Evolutionary conservation across 2,888 invertebrate genomes (phyloP), one percentile per base, ranked within the genome.

Genomic region (Zeuzera pyrina): DNA sequence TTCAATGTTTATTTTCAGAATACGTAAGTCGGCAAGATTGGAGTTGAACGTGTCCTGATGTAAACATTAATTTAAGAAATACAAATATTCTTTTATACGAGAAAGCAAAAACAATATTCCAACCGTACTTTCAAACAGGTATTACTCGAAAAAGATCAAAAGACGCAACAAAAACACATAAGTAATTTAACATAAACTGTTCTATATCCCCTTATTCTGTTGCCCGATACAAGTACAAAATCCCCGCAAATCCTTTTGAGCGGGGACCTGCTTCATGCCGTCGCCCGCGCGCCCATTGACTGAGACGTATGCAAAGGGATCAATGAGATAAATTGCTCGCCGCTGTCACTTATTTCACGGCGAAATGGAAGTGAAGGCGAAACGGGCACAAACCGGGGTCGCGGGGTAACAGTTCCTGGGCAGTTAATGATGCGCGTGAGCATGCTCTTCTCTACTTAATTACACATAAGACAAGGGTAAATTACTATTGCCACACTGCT

Each of bases 241-340:
- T 63, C 62, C 54, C 38, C 52, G 57, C 63, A 67, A 71, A 72
- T 71, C 73, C 61, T 50, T 61, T 58, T 50, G 45, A 52, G 52
- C 52, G 48, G 47, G 52, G 48, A 48, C 46, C 46, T 42, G 48
- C 44, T 42, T 34, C 34, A 31, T 29, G 33, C 40, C 33, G 30
- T 25, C 13, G 47, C 47, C 48, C 51, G 50, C 54, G 57, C 53
- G 53, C 57, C 61, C 66, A 64, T 52, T 71, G 72, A 77, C 76
- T 71, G 70, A 74, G 72, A 74, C 62, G 66, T 73, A 77, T 76
- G 73, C 72, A 70, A 65, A 71, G 67, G 73, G 76, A 74, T 76
- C 73, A 76, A 73, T 73, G 65, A 72, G 73, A 78, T 69, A 69
- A 67, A 78, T 78, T 64, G 67, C 65, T 58, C 57, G 52, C 56